These are phyloP conservation scores for Cydia pomonella DNA, from an alignment of 1,140 invertebrate species.

Conservation along the genomic window DNA sequence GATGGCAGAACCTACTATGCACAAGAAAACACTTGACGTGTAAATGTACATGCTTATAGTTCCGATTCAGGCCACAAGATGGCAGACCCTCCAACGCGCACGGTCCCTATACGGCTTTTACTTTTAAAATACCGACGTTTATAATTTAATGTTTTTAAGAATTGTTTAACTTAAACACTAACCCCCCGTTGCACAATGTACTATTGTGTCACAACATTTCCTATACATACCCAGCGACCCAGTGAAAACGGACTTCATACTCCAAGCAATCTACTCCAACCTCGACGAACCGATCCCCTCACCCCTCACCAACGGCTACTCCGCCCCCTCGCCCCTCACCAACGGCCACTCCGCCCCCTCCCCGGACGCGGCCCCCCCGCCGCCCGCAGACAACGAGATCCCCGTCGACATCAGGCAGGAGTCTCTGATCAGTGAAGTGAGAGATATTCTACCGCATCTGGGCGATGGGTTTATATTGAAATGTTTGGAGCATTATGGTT, in stretches of 20 bases:
- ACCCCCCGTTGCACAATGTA: too few relatives aligned
- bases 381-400: constrained; percentile 65
- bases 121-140: too few relatives aligned
- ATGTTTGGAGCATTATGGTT: constrained; percentile 88
- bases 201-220: constrained; percentile 36
- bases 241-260: constrained; percentile 82
- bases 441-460: constrained; percentile 90
- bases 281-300: constrained; percentile 62
- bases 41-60: too few relatives aligned
- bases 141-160: too few relatives aligned
- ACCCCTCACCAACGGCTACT: constrained; percentile 57
- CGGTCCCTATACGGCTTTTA: too few relatives aligned
- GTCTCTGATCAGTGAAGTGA: constrained; percentile 85
- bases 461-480: constrained; percentile 87
- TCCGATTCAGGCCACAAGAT: too few relatives aligned
- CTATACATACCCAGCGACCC: constrained; percentile 78
- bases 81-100: too few relatives aligned
- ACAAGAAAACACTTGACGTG: too few relatives aligned
- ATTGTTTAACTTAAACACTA: too few relatives aligned
- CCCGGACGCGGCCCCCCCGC: too few relatives aligned
- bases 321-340: constrained; percentile 52
- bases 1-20: too few relatives aligned
- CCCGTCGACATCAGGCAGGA: constrained; percentile 79
- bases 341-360: too few relatives aligned
- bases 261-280: constrained; percentile 78